phyloP scores from a whole-genome alignment of 1,140 invertebrate species.

The Panagrolaimus sp. region DNA sequence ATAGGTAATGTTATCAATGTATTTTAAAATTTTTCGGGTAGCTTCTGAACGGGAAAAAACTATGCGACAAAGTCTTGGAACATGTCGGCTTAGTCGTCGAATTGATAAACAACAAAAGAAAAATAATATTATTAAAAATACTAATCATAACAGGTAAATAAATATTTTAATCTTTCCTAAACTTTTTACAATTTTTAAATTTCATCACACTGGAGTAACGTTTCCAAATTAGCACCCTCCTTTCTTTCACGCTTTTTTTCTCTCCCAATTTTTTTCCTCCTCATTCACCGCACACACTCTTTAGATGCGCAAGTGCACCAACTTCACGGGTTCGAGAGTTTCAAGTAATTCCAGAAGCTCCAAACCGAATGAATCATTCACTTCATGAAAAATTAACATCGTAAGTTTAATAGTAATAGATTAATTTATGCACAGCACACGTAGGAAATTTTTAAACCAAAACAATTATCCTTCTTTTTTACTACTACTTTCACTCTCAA shows the following conservation, averaged over 20 bases:
- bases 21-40: conserved; percentile 60
- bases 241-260: conserved; percentile 11
- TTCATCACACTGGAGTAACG: too few relatives aligned
- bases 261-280: not conserved
- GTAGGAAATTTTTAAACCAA: too few relatives aligned
- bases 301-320: conserved; percentile 52
- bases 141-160: conserved; percentile 39
- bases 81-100: conserved; percentile 54
- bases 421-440: too few relatives aligned
- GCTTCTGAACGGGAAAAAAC: conserved; percentile 56
- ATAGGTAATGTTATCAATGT: conserved; percentile 57
- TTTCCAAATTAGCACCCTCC: not conserved
- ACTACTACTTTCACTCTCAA: not conserved
- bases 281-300: conserved; percentile 11
- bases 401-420: not conserved
- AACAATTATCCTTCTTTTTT: not conserved
- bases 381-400: conserved; percentile 22
- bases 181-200: too few relatives aligned
- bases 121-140: conserved; percentile 35
- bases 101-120: conserved; percentile 51
- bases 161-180: too few relatives aligned
- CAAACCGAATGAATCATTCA: conserved; percentile 18
- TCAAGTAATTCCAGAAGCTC: conserved; percentile 20
- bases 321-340: conserved; percentile 38
- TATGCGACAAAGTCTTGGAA: conserved; percentile 57